Base-by-base conservation (phyloP, 2,113 vertebrate species). In the Oncorhynchus keta region DNA sequence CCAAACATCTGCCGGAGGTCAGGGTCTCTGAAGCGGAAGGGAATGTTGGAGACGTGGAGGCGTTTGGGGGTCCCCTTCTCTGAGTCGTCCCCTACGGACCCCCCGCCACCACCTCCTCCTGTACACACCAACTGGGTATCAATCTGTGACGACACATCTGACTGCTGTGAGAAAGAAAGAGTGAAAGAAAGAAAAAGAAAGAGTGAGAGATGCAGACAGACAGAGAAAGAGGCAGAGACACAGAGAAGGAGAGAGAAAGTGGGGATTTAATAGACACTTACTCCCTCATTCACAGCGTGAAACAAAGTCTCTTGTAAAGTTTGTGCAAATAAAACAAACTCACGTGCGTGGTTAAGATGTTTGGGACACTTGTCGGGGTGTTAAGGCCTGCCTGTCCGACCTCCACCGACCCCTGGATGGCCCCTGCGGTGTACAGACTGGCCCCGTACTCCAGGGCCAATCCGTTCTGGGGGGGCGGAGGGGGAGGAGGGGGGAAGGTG, bases 1-100 rank as follows among this genome's bases (percentile, higher is more conserved):
- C 98, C 98, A 93, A 99, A 99, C 97, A 99, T 99, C 91, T 99
- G 98, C 67, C 98, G 95, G 76, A 99, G 95, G 91, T 99, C 98
- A 1, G 98, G 98, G 91, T 99, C 98, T 89, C 98, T 91, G 93
- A 99, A 99, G 76, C 98, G 97, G 92, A 99, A 99, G 83, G 98
- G 98, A 91, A 99, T 99, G 92, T 99, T 99, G 77, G 98, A 99
- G 77, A 99, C 98, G 14, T 99, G 98, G 76, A 99, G 97, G n/a
- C 98, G 95, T 86, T 99, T 99, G 8, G 97, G 98, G 87, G 96
- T 97, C 24, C 94, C 94, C 92, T 99, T 99, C 48, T 99, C 98
- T 0, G 93, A 89, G 76, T 93, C 95, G 68, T 97, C 96, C 32
- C 88, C 96, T 2, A 67, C 57, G 9, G 48, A 70, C 79, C 89